These are phyloP conservation scores for Rhinoptilus africanus DNA, from an alignment of 2,113 vertebrate species.

Conservation along the genomic window DNA sequence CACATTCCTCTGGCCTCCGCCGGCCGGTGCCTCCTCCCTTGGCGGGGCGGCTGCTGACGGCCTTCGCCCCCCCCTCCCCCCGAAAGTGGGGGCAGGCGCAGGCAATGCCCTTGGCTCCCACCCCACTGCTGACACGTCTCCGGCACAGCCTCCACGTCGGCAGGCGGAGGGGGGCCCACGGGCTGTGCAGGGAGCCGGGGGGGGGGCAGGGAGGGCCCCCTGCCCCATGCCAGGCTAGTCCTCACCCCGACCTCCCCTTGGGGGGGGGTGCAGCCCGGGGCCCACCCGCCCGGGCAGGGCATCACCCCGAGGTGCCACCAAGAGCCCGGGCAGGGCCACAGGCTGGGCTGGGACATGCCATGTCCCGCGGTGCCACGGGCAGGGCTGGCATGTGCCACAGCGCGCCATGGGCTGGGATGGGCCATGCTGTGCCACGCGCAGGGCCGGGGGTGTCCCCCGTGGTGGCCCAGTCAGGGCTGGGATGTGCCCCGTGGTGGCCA, in stretches of 20 bases:
- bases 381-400: background rate
- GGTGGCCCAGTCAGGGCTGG: background rate
- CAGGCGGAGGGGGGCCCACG: background rate
- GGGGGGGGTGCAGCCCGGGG: background rate
- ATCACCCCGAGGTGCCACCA: background rate
- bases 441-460: too few species aligned
- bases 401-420: background rate
- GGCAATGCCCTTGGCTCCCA: background rate
- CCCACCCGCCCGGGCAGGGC: background rate
- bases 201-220: background rate
- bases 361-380: background rate
- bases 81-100: background rate
- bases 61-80: too few species aligned
- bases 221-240: rapidly evolving
- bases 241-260: background rate
- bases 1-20: background rate
- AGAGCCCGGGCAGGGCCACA: background rate
- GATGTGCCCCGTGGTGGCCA: background rate
- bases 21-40: background rate
- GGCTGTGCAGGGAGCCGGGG: background rate
- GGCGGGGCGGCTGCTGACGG: background rate
- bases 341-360: background rate
- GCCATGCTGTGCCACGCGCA: background rate
- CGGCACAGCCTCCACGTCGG: slow-evolving; percentile 28
- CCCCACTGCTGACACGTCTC: background rate